Percentiles rank a stretch among this genome's conserved stretches.
phyloP scores from a whole-genome alignment of 2,113 vertebrate species.

The Neodon shergylaensis region DNA sequence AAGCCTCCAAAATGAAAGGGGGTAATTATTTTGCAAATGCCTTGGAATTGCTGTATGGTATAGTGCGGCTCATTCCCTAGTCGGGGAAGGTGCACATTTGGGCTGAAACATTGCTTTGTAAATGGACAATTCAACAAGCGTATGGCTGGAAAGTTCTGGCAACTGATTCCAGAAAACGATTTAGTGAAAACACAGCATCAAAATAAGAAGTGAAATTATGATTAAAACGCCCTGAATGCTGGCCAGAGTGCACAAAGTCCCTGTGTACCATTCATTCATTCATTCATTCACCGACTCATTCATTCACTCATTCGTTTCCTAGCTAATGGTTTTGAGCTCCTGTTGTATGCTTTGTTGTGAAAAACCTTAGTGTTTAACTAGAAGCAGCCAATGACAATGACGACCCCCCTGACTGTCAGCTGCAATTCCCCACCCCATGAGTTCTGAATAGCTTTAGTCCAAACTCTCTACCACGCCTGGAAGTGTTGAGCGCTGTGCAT shows the following conservation, averaged over 20 bases:
- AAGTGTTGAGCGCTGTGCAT: background rate
- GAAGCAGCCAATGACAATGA: background rate
- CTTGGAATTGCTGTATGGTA: conserved; percentile 59
- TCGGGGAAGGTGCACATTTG: conserved; percentile 57
- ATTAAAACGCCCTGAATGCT: background rate
- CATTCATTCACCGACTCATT: background rate
- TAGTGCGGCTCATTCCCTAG: conserved; percentile 30
- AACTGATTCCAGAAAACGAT: conserved; percentile 21
- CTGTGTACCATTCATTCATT: background rate
- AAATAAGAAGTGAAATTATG: background rate
- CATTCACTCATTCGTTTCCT: background rate
- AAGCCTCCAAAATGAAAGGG: conserved; percentile 65
- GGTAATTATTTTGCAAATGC: conserved; percentile 75
- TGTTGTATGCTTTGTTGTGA: background rate
- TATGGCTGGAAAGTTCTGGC: conserved; percentile 40
- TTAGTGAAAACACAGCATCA: conserved; percentile 31
- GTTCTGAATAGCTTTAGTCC: background rate
- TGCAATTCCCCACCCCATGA: background rate
- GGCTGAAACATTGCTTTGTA: conserved; percentile 55
- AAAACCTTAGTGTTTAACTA: background rate
- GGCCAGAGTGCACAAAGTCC: background rate
- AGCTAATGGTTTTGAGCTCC: background rate
- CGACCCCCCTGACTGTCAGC: background rate
- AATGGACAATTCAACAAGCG: conserved; percentile 54
- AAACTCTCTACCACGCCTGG: background rate